phyloP scores from a whole-genome alignment of 2,797 vertebrate genomes.

The Darevskia nairensis region DNA sequence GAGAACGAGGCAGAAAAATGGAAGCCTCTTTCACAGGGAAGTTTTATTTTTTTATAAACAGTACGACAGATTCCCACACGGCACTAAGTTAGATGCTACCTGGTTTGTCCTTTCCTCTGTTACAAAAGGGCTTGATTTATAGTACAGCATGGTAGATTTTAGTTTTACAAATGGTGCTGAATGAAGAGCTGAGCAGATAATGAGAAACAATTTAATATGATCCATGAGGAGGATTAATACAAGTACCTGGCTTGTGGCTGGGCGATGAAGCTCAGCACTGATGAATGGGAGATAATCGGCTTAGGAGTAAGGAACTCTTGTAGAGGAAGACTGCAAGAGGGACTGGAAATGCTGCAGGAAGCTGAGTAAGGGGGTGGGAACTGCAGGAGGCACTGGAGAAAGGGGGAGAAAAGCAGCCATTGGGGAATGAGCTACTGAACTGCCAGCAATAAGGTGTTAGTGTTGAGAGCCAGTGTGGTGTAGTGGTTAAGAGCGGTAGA shows the following conservation, averaged over 20 bases:
- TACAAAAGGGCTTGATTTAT: slow-evolving; percentile 57
- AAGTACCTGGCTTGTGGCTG: slow-evolving; percentile 57
- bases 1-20: too few relatives aligned
- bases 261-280: slow-evolving; percentile 46
- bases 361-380: slow-evolving; percentile 8
- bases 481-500: too few relatives aligned
- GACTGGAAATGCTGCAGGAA: slow-evolving; percentile 19
- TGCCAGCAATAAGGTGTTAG: neutral
- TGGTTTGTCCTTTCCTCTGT: slow-evolving; percentile 28
- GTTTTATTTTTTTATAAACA: too few relatives aligned
- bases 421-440: slow-evolving; percentile 36
- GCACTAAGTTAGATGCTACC: neutral
- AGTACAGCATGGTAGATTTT: slow-evolving; percentile 46
- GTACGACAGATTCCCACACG: too few relatives aligned
- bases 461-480: too few relatives aligned
- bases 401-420: slow-evolving; percentile 10
- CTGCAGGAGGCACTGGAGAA: slow-evolving; percentile 2
- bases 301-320: slow-evolving; percentile 46
- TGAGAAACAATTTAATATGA: slow-evolving; percentile 64
- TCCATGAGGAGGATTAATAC: slow-evolving; percentile 63
- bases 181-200: slow-evolving; percentile 63
- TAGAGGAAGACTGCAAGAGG: slow-evolving; percentile 22
- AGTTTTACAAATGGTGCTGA: slow-evolving; percentile 57
- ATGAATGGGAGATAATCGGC: slow-evolving; percentile 63
- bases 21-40: too few relatives aligned